These are phyloP conservation scores for Protobothrops mucrosquamatus DNA, from an alignment of 2,113 vertebrate genomes.

Conservation along the genomic window DNA sequence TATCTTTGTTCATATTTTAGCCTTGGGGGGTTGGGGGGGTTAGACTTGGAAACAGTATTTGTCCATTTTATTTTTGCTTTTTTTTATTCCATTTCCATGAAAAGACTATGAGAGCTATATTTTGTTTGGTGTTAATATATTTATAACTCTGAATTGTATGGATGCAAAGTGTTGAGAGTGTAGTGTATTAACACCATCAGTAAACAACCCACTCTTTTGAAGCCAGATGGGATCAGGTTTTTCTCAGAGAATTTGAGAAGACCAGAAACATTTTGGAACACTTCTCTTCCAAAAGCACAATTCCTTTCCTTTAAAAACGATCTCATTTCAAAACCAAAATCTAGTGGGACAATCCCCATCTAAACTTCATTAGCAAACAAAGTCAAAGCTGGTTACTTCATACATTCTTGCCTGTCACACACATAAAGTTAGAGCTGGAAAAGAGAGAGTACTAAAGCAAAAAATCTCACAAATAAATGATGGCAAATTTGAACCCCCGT, in stretches of 20 bases:
- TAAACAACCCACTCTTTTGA: neutral
- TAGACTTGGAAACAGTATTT: neutral
- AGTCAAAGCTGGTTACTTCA: neutral
- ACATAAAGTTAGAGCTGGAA: neutral
- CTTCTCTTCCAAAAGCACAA: neutral
- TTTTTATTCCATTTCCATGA: neutral
- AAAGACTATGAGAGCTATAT: neutral
- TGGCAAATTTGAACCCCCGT: neutral
- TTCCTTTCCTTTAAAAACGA: neutral
- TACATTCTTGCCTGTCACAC: neutral
- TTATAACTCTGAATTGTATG: neutral
- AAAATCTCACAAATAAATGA: neutral
- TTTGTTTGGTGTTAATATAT: neutral
- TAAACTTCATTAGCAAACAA: neutral
- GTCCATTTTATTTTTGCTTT: neutral
- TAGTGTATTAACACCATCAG: neutral
- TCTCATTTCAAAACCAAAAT: neutral
- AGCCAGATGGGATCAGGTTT: neutral
- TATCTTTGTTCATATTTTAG: neutral
- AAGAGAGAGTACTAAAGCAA: neutral
- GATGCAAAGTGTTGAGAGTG: neutral
- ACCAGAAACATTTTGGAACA: neutral
- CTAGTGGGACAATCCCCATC: neutral
- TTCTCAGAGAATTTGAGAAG: neutral
- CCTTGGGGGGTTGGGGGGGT: neutral